These are phyloP conservation scores for Crematogaster levior DNA, from an alignment of 2,888 invertebrate species.

Conservation along the genomic window DNA sequence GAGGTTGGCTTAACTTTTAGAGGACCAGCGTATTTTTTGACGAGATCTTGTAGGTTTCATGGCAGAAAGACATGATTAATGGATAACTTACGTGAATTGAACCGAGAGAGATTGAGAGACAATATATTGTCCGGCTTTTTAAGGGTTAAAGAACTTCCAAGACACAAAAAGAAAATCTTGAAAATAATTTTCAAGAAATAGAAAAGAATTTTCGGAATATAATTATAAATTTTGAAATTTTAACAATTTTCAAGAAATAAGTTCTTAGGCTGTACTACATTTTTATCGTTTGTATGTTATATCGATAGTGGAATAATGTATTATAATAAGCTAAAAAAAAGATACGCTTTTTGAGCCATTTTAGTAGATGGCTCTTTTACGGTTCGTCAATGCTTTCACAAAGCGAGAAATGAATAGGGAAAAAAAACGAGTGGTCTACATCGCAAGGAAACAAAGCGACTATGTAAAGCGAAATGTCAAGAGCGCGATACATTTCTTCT, in stretches of 20 bases:
- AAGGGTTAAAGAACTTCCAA: background rate
- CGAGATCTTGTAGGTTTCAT: too few relatives aligned
- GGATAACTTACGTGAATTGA: too few relatives aligned
- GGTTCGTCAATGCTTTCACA: slow-evolving; percentile 18
- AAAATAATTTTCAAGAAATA: background rate
- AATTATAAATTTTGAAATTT: background rate
- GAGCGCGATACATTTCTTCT: slow-evolving; percentile 20
- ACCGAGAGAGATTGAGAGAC: too few relatives aligned
- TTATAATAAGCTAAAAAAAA: background rate
- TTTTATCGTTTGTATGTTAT: background rate
- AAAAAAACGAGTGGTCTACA: slow-evolving; percentile 20
- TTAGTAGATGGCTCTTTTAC: background rate
- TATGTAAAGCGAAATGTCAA: slow-evolving; percentile 46
- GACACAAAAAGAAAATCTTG: background rate
- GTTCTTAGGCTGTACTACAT: background rate
- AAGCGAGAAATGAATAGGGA: slow-evolving; percentile 5
- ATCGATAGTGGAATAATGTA: background rate
- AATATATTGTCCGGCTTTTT: too few relatives aligned
- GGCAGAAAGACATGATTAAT: too few relatives aligned
- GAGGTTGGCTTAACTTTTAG: too few relatives aligned
- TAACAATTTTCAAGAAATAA: background rate
- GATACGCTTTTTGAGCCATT: background rate
- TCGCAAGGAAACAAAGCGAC: slow-evolving; percentile 22
- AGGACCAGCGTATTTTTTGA: too few relatives aligned
- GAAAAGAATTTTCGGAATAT: too few relatives aligned